A percentile compares a stretch with the other conserved stretches of the same genome.
Conservation (phyloP, 2,888 invertebrate species). For the Bimastos eiseni region DNA sequence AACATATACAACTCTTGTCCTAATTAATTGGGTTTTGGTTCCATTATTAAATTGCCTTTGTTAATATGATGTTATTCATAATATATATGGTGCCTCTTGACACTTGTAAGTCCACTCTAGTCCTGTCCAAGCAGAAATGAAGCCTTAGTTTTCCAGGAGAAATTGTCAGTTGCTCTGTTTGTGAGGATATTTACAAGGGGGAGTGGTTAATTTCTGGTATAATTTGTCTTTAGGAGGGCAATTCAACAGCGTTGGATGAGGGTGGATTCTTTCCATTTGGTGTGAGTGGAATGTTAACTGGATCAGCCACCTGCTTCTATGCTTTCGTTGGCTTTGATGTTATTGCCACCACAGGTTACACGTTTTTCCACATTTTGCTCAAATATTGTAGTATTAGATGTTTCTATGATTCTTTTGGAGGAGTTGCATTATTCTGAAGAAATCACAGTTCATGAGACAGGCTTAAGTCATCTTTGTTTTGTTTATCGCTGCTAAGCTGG, state of each 20-base stretch:
- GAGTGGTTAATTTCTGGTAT: neutral
- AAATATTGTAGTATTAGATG: neutral
- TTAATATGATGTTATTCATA: too few species aligned
- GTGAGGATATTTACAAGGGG: neutral
- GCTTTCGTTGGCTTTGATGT: conserved; percentile 95
- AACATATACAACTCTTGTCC: neutral
- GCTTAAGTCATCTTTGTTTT: too few species aligned
- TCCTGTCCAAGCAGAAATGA: neutral
- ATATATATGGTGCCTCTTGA: neutral
- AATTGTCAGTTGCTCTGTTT: neutral
- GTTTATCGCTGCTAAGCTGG: too few species aligned
- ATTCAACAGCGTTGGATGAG: conserved; percentile 47
- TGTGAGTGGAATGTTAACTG: conserved; percentile 68
- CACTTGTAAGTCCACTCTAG: neutral
- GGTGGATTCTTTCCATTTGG: conserved; percentile 88
- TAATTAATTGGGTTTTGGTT: neutral
- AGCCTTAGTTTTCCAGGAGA: neutral
- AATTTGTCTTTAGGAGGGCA: conserved; percentile 27
- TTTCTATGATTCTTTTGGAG: too few species aligned
- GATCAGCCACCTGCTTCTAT: conserved; percentile 72
- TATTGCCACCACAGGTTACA: conserved; percentile 66
- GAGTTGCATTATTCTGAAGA: too few species aligned
- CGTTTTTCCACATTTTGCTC: neutral
- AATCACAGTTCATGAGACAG: too few species aligned
- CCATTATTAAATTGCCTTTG: neutral